Conservation (phyloP, 2,888 invertebrate genomes). For the Tetragnatha montana region DNA sequence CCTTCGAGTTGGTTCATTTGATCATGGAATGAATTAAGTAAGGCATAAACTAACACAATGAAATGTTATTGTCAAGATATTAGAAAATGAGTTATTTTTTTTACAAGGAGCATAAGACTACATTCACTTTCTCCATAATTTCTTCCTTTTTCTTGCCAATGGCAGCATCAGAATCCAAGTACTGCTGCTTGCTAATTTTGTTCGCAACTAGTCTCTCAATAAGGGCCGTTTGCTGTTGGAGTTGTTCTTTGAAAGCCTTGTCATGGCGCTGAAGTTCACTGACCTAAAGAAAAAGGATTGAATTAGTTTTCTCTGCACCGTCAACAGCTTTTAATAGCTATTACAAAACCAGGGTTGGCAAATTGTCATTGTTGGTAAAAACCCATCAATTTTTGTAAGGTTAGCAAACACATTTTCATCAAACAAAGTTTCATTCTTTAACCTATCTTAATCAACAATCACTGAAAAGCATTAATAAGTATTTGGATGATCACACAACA, state of each 20-base stretch:
- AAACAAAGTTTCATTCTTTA: no score
- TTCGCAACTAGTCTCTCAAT: constrained; percentile 82
- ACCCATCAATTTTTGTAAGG: no score
- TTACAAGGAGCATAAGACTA: constrained; percentile 53
- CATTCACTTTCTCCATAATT: constrained; percentile 73
- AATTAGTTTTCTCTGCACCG: no score
- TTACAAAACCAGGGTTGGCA: no score
- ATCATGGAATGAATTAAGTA: constrained; percentile 69
- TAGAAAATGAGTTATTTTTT: constrained; percentile 14
- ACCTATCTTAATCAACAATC: no score
- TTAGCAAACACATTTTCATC: no score
- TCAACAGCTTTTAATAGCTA: no score
- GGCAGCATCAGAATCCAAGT: constrained; percentile 80
- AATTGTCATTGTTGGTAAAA: no score
- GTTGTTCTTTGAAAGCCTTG: constrained; percentile 75
- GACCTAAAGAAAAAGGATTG: constrained; percentile 74
- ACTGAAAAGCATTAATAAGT: no score
- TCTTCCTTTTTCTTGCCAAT: constrained; percentile 81
- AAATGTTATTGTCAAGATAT: constrained; percentile 22
- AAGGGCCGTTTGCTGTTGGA: constrained; percentile 78
- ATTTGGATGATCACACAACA: no score
- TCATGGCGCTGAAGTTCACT: constrained; percentile 81
- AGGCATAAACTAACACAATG: constrained; percentile 51
- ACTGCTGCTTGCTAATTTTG: constrained; percentile 80
- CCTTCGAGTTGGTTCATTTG: constrained; percentile 23